Percentiles rank a stretch among this genome's conserved stretches.
These are phyloP conservation scores for Clostera curtula DNA, from an alignment of 2,888 invertebrate species.

Conservation along the genomic window DNA sequence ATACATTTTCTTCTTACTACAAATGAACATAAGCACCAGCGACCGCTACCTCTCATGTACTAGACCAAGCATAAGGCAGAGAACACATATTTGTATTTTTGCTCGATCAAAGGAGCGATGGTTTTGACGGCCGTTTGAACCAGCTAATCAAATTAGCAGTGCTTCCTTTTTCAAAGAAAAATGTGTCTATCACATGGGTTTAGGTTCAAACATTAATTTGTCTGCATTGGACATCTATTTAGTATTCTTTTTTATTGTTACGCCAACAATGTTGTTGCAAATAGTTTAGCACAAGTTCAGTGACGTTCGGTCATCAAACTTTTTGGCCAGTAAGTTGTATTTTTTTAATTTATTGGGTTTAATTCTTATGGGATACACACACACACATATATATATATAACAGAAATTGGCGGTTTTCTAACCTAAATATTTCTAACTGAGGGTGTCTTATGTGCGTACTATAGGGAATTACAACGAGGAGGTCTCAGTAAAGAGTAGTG, in stretches of 20 bases:
- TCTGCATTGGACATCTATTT: constrained; percentile 12
- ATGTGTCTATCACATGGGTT: constrained; percentile 65
- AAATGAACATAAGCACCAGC: background rate
- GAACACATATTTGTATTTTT: constrained; percentile 71
- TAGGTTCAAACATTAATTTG: constrained; percentile 18
- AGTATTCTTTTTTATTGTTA: background rate
- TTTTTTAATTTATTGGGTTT: too few relatives aligned
- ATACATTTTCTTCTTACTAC: background rate
- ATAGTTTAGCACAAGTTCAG: too few relatives aligned
- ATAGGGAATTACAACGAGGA: too few relatives aligned
- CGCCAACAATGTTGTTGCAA: too few relatives aligned
- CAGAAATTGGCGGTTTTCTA: too few relatives aligned
- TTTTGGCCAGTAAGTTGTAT: too few relatives aligned
- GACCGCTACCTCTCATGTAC: constrained; percentile 12
- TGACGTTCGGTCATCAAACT: too few relatives aligned
- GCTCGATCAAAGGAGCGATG: constrained; percentile 70
- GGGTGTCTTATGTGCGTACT: too few relatives aligned
- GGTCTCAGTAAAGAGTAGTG: too few relatives aligned
- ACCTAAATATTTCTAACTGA: too few relatives aligned
- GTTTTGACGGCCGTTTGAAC: constrained; percentile 70
- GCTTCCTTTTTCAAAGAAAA: constrained; percentile 73
- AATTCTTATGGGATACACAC: too few relatives aligned
- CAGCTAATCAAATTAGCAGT: constrained; percentile 72
- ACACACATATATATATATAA: too few relatives aligned
- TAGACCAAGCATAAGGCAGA: constrained; percentile 33